Evolutionary conservation across 2,888 invertebrate species (phyloP).

Genomic region (Euclidia mi): DNA sequence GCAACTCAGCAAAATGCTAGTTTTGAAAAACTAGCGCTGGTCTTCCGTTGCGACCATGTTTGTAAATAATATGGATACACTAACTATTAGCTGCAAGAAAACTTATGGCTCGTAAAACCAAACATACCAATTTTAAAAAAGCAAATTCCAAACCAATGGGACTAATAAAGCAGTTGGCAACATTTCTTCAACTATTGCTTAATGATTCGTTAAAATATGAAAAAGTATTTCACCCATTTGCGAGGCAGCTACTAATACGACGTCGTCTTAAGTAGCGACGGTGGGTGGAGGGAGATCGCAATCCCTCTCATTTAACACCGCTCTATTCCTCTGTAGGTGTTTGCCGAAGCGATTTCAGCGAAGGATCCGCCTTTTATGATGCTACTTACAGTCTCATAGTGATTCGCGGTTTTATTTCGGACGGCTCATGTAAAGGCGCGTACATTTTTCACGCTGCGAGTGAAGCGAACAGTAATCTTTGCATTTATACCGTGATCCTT

Average conservation of each 20-base stretch:
- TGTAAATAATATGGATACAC: slow-evolving; percentile 3
- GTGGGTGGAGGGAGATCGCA: slow-evolving; percentile 68
- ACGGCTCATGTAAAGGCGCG: slow-evolving; percentile 86
- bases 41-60: too few species aligned
- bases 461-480: slow-evolving; percentile 88
- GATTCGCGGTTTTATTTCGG: slow-evolving; percentile 90
- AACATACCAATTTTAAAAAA: slow-evolving; percentile 30
- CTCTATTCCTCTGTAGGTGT: slow-evolving; percentile 88
- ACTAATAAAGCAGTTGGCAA: slow-evolving; percentile 44
- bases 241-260: slow-evolving; percentile 79
- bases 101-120: slow-evolving; percentile 11
- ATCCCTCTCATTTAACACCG: slow-evolving; percentile 90
- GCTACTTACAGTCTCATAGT: slow-evolving; percentile 88
- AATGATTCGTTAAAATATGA: slow-evolving; percentile 73
- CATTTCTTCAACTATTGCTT: slow-evolving; percentile 61
- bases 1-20: too few species aligned
- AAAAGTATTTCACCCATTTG: slow-evolving; percentile 76
- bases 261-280: slow-evolving; percentile 74
- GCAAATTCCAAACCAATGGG: slow-evolving; percentile 25
- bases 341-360: slow-evolving; percentile 88
- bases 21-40: too few species aligned
- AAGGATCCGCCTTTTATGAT: slow-evolving; percentile 88
- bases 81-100: slow-evolving; percentile 5
- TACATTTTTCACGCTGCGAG: slow-evolving; percentile 87
- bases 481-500: slow-evolving; percentile 89